phyloP scores from a whole-genome alignment of 1,140 invertebrate species.

The Elysia chlorotica region DNA sequence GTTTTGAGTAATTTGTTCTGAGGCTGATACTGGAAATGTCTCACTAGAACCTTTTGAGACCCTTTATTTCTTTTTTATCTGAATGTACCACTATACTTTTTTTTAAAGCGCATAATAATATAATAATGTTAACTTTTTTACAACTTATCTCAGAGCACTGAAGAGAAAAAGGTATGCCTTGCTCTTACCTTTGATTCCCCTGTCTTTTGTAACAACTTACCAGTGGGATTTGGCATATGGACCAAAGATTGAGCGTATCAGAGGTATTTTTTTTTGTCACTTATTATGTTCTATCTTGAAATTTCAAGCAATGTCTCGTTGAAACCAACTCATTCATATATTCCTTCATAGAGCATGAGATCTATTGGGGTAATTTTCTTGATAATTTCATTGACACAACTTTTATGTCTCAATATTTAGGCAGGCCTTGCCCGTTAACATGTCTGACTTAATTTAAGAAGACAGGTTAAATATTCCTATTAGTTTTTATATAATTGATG shows the following conservation, averaged over 20 bases:
- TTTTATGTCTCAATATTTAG: not conserved
- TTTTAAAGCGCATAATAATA: too few species aligned
- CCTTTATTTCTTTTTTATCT: too few species aligned
- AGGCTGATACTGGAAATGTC: too few species aligned
- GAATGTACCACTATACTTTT: too few species aligned
- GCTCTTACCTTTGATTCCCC: conserved; percentile 62
- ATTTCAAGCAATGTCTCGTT: not conserved
- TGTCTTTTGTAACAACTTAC: conserved; percentile 75
- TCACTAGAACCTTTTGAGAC: too few species aligned
- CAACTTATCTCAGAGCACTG: conserved; percentile 1
- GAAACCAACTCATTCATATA: not conserved
- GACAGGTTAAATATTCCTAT: too few species aligned
- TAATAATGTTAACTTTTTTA: too few species aligned
- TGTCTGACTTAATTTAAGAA: too few species aligned
- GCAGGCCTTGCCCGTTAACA: too few species aligned
- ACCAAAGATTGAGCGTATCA: conserved; percentile 75
- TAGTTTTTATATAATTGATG: too few species aligned
- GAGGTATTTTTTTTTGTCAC: conserved; percentile 64
- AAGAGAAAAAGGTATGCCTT: not conserved
- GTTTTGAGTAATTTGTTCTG: too few species aligned
- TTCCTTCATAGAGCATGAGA: not conserved
- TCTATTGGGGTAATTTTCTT: not conserved
- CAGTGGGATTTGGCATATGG: conserved; percentile 79
- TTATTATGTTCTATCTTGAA: not conserved
- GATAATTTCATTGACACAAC: too few species aligned